These are phyloP conservation scores for Leptopilina syphax DNA, from an alignment of 2,888 invertebrate species.

Conservation along the genomic window DNA sequence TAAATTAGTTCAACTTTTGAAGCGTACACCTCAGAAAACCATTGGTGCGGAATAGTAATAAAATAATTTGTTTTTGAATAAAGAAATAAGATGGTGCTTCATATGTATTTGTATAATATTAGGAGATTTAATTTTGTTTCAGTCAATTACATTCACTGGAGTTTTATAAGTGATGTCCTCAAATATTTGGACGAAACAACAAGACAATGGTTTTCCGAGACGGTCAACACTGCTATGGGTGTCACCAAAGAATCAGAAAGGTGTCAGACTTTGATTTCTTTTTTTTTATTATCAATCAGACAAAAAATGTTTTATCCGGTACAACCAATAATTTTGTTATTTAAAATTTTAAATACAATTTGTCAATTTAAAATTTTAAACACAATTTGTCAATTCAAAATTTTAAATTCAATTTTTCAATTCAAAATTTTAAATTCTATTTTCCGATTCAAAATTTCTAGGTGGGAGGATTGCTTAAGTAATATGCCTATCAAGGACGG, in stretches of 20 bases:
- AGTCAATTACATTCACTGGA: constrained; percentile 33
- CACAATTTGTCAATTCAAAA: too few relatives aligned
- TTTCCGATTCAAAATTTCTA: neutral
- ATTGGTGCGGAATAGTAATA: neutral
- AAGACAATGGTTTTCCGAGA: neutral
- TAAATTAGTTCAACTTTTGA: constrained; percentile 46
- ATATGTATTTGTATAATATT: neutral
- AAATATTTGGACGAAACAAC: constrained; percentile 22
- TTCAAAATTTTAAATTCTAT: neutral
- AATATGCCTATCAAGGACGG: constrained; percentile 48
- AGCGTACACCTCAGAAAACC: constrained; percentile 43
- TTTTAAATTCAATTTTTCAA: neutral
- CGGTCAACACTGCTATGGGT: neutral
- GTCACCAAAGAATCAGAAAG: constrained; percentile 19
- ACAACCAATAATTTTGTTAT: too few relatives aligned
- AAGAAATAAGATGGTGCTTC: too few relatives aligned
- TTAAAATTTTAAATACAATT: too few relatives aligned
- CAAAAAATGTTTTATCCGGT: too few relatives aligned
- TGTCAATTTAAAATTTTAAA: too few relatives aligned
- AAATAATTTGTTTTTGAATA: neutral
- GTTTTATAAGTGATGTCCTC: constrained; percentile 16
- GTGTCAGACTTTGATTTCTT: neutral
- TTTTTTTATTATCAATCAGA: neutral
- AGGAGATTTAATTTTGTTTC: neutral
- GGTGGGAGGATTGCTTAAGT: constrained; percentile 49